Base-by-base conservation (phyloP, 1,140 invertebrate species). In the Pseudomyrmex concolor region DNA sequence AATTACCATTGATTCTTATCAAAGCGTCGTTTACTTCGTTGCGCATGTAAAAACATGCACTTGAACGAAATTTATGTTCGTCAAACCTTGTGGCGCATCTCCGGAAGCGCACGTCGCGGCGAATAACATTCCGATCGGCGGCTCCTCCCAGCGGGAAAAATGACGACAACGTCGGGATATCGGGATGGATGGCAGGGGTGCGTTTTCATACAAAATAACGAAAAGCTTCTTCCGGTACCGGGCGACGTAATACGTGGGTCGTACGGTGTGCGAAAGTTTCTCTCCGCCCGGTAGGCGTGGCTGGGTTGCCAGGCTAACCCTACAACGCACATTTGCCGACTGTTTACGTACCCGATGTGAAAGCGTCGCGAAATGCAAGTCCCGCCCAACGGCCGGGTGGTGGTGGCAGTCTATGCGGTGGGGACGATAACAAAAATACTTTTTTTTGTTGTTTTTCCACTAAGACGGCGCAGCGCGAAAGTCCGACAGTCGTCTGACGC, bases 351-450 rank as follows among this genome's bases (percentile, higher is more conserved):
- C 84, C 70, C 64, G 77, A 80, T 68, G 71, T 55, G 74, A 86
- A 86, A 63, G 67, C 73, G 67, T 84, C 83, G 85, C 81, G 85
- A 84, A 86, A 86, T 68, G 73, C 85, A 72, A 86, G 85, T 73
- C 73, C 73, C 81, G 85, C 73, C 67, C 80, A 86, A 59, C 70
- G 64, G 67, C 45, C 78, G 67, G 54, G 59, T 80, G 81, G 62
- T 63, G 22, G 50, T 13, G 25, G 67, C 54, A 50, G 59, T 10
- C 83, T 50, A 43, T 22, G 63, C 13, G 62, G 43, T 50, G 22
- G 48, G 48, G 43, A 34, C 45, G 55, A 70, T 70, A 84, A 78
- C 80, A 66, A 73, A 55, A 78, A 84, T 71, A 50, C 68, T 84
- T 78, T 63, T 73, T 60, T 87, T 84, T 78, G 55, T 73, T 22